Evolutionary conservation across 2,888 invertebrate species (phyloP), one percentile per base, ranked within the genome.

Genomic region (Amblyjoppa fuscipennis): DNA sequence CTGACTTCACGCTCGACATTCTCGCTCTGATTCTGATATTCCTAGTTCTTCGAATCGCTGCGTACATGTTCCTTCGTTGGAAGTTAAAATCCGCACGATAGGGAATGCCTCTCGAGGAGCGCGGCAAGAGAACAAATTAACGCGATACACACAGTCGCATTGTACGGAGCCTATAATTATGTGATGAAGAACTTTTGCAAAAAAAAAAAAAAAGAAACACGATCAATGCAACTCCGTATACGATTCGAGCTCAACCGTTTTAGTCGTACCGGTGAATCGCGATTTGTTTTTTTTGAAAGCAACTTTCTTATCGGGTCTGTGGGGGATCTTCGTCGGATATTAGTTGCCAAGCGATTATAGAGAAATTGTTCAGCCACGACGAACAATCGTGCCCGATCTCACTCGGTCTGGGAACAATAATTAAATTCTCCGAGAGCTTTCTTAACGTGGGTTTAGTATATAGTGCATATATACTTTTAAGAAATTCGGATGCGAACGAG

Each of bases 11-110:
- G 0, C 94, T 98, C 20, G 98, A 98, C 94, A 96, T 98, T 91
- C 95, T 97, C 13, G 98, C 98, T 0, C 95, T 98, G 7, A 95
- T 97, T 87, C 95, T 96, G 78, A 98, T 98, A 89, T 98, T 98
- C 94, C 94, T 98, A 71, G 95, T 98, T 4, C 95, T 98, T 13
- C 96, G 98, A 94, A 95, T 98, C 88, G 96, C 97, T 5, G 98
- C 98, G 9, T 98, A 97, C 95, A 94, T 98, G 81, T 98, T 98
- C 95, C 95, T 98, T 61, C 96, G 97, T 89, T 98, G 98, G 98
- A 98, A 98, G 92, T 96, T 98, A 82, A 97, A 97, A 93, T 96
- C 97, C 84, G 96, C 97, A 81, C 96, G 97, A 95, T 98, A 97
- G 95, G 91, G 20, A 7, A 11, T 20, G 7, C 11, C 0, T 20